Conservation (phyloP, 2,797 vertebrate genomes). For the Antrozous pallidus region DNA sequence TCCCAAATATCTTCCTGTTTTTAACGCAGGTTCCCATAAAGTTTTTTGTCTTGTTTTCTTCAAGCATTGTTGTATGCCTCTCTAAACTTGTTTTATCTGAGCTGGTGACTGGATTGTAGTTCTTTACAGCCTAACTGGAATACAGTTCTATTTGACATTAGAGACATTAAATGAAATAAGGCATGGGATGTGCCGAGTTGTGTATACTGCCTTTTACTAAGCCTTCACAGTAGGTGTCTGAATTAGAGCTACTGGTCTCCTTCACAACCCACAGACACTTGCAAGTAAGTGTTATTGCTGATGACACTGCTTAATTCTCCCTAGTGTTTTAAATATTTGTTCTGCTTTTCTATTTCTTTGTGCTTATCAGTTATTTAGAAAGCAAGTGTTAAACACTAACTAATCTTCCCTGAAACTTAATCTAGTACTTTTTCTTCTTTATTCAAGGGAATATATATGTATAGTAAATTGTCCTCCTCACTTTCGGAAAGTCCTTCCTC, state of each 20-base stretch:
- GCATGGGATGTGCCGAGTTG: not conserved
- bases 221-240: not conserved
- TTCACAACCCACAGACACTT: not conserved
- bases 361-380: not conserved
- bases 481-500: not conserved
- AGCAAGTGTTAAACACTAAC: not conserved
- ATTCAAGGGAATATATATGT: not conserved
- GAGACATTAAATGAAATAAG: not conserved
- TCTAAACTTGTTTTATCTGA: not conserved
- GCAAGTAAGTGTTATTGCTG: not conserved
- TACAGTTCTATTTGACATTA: not conserved
- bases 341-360: slow-evolving; percentile 7
- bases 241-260: not conserved
- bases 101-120: not conserved
- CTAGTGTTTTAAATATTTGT: not conserved
- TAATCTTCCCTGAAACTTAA: not conserved
- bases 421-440: not conserved
- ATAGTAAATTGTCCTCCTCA: not conserved
- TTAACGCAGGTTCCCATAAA: not conserved
- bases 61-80: not conserved
- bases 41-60: not conserved
- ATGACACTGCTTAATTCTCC: not conserved
- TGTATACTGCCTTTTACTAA: not conserved
- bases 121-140: not conserved
- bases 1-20: not conserved